phyloP scores from a whole-genome alignment of 2,888 invertebrate species.

The Gnatocerus cornutus region DNA sequence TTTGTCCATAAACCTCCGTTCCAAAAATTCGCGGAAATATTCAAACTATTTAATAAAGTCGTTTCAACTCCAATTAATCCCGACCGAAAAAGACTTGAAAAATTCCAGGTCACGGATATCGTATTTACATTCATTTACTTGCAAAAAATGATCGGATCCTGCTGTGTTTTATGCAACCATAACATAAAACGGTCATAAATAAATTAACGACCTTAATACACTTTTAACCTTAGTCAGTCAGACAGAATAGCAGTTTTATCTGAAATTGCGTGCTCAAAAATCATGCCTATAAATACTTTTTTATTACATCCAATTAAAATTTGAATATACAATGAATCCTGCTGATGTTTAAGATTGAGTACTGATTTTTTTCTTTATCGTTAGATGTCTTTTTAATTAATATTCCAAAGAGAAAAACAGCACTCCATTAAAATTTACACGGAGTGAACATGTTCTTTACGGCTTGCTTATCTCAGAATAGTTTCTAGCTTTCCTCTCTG shows the following conservation, averaged over 20 bases:
- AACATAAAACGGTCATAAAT: conserved; percentile 47
- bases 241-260: conserved; percentile 39
- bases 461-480: conserved; percentile 55
- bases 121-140: conserved; percentile 26
- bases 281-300: conserved; percentile 35
- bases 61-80: conserved; percentile 37
- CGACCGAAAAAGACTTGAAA: conserved; percentile 27
- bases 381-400: conserved; percentile 52
- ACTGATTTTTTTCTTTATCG: conserved; percentile 30
- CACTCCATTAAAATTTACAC: conserved; percentile 60
- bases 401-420: conserved; percentile 54
- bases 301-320: conserved; percentile 44
- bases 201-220: conserved; percentile 46
- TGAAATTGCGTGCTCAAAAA: conserved; percentile 41
- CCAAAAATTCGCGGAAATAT: conserved; percentile 34
- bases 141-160: conserved; percentile 29
- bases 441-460: conserved; percentile 61
- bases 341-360: conserved; percentile 21
- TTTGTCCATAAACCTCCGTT: conserved; percentile 26
- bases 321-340: conserved; percentile 41
- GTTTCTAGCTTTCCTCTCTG: conserved; percentile 54
- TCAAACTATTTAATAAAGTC: conserved; percentile 46
- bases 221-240: conserved; percentile 33
- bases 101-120: conserved; percentile 35
- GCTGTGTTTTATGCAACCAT: conserved; percentile 41